These are phyloP conservation scores for Perizoma flavofasciatum DNA, from an alignment of 2,888 invertebrate genomes.

Conservation along the genomic window DNA sequence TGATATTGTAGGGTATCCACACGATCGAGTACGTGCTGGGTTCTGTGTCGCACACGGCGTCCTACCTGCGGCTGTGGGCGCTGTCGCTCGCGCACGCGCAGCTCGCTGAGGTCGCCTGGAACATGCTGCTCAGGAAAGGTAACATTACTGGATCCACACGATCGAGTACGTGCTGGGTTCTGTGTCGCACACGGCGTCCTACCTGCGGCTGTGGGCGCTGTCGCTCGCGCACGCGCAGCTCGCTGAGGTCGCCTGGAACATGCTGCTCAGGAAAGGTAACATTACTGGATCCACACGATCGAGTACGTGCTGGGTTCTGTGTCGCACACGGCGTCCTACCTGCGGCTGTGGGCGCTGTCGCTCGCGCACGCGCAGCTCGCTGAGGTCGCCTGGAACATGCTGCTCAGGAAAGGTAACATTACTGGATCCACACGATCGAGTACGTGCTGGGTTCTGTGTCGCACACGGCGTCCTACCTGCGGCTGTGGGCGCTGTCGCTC, in stretches of 20 bases:
- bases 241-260: conserved; percentile 96
- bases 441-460: conserved; percentile 99
- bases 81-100: conserved; percentile 98
- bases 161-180: conserved; percentile 99
- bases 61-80: conserved; percentile 99
- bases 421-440: conserved; percentile 97
- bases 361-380: conserved; percentile 98
- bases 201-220: conserved; percentile 99
- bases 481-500: conserved; percentile 98
- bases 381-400: conserved; percentile 97
- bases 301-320: conserved; percentile 99
- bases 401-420: conserved; percentile 88
- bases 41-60: conserved; percentile 99
- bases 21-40: conserved; percentile 99
- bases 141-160: conserved; percentile 91
- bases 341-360: conserved; percentile 99
- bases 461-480: conserved; percentile 99
- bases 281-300: conserved; percentile 94
- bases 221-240: conserved; percentile 98
- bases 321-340: conserved; percentile 99
- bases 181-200: conserved; percentile 99
- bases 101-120: conserved; percentile 96
- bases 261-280: conserved; percentile 92
- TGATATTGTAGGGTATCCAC: conserved; percentile 90
- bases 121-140: conserved; percentile 94